Percentiles rank a stretch among this genome's conserved stretches.
Evolutionary conservation across 2,888 invertebrate genomes (phyloP).

Genomic region (Clusia tigrina): DNA sequence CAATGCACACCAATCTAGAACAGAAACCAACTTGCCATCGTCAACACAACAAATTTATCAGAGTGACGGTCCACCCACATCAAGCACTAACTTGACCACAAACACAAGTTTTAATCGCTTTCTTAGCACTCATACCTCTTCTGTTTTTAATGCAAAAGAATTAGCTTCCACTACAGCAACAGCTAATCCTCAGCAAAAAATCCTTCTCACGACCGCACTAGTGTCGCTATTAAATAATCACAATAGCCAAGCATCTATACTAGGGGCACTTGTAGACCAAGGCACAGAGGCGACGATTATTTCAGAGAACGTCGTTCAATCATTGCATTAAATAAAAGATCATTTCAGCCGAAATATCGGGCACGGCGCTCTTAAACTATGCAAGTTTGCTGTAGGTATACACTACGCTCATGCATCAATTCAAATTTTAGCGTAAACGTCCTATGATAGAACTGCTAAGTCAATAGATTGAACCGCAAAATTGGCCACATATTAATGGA

Average conservation of each 20-base stretch:
- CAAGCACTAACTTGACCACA: too few relatives aligned
- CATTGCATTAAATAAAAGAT: slow-evolving; percentile 11
- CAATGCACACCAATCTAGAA: too few relatives aligned
- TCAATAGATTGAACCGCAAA: neutral
- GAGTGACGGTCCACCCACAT: too few relatives aligned
- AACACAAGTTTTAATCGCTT: too few relatives aligned
- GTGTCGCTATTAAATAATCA: slow-evolving; percentile 6
- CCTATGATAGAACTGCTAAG: slow-evolving; percentile 3
- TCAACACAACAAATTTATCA: too few relatives aligned
- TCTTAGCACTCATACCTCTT: neutral
- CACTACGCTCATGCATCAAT: neutral
- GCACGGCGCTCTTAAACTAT: neutral
- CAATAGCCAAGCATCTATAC: neutral
- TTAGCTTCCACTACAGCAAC: neutral
- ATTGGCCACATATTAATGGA: slow-evolving; percentile 7
- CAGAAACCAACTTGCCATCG: too few relatives aligned
- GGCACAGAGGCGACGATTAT: slow-evolving; percentile 22
- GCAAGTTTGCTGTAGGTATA: slow-evolving; percentile 11
- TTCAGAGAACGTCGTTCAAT: slow-evolving; percentile 19
- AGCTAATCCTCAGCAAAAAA: neutral
- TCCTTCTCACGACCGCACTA: slow-evolving; percentile 16
- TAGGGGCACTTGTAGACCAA: too few relatives aligned
- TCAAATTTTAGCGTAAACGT: too few relatives aligned
- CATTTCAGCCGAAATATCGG: slow-evolving; percentile 19
- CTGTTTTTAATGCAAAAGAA: too few relatives aligned